Percentiles rank a stretch among this genome's conserved stretches.
phyloP scores from a whole-genome alignment of 2,797 vertebrate genomes.

The Oceanodroma leucorhoa region DNA sequence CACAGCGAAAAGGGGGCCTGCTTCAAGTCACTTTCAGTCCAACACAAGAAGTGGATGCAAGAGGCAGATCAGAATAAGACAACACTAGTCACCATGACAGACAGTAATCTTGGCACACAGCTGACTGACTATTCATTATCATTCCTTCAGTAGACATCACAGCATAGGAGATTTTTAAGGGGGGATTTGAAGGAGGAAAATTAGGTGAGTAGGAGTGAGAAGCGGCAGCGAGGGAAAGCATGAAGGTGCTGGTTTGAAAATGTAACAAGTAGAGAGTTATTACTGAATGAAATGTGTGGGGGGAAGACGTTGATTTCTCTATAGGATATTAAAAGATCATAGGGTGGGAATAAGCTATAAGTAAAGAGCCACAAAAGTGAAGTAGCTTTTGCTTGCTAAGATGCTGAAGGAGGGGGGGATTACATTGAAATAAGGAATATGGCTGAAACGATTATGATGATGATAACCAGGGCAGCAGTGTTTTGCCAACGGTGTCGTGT shows the following conservation, averaged over 20 bases:
- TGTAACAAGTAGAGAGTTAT: constrained; percentile 61
- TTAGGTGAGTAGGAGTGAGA: constrained; percentile 65
- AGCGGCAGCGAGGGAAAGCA: constrained; percentile 62
- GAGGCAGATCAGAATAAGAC: not conserved
- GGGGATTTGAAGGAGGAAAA: constrained; percentile 63
- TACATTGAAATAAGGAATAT: not conserved
- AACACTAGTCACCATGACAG: constrained; percentile 15
- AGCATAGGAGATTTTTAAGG: constrained; percentile 54
- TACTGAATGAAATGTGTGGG: constrained; percentile 65
- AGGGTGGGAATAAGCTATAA: constrained; percentile 43
- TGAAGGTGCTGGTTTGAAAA: constrained; percentile 61
- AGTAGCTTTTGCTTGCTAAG: constrained; percentile 34
- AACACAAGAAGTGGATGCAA: not conserved
- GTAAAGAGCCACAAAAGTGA: constrained; percentile 48
- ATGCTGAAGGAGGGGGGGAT: not conserved
- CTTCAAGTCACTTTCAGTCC: not conserved
- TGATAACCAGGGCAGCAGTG: not conserved
- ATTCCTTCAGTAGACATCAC: constrained; percentile 58
- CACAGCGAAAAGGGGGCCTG: not conserved
- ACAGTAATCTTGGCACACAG: constrained; percentile 34
- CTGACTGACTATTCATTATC: constrained; percentile 54
- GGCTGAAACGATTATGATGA: not conserved
- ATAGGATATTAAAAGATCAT: constrained; percentile 51
- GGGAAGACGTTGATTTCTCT: constrained; percentile 40
- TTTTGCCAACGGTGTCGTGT: not conserved